Evolutionary conservation across 1,140 invertebrate species (phyloP), one percentile per base, ranked within the genome.

Genomic region (Teleogryllus occipitalis): DNA sequence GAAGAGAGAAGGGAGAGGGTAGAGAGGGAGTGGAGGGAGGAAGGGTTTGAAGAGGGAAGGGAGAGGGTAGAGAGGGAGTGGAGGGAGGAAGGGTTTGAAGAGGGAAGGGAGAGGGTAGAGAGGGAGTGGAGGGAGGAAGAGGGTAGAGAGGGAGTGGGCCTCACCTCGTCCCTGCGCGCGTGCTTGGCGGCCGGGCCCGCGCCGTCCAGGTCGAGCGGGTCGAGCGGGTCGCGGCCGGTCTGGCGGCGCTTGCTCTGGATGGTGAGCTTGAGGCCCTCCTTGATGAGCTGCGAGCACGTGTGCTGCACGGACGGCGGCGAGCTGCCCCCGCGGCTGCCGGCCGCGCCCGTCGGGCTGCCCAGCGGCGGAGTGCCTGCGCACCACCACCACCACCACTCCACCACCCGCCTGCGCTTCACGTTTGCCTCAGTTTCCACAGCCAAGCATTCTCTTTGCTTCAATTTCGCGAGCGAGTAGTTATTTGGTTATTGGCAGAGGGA

Each of bases 261-360:
- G 81, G 95, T 95, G 82, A 96, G 87, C 87, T 97, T 97, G 82
- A 98, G 89, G 82, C 90, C 90, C 86, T 93, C 96, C 88, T 97
- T 97, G 86, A 98, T 97, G 80, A 97, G 90, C 85, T 95, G 93
- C 83, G 95, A 95, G 84, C 95, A 93, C 75, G 94, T 96, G 87
- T 95, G 92, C 84, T 94, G 92, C 47, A 94, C 88, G 81, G 91
- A 92, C 73, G 90, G 91, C 77, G 90, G 91, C 6, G 82, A 82
- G 74, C 87, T 85, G 18, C 84, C 79, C 4, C 80, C 12, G 22
- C 77, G 80, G 27, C 77, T 54, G 8, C 79, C 79, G 8, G 46
- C 18, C 18, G 49, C 46, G n/a, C 75, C 27, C 10, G 65, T 77
- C 14, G 72, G 78, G 54, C 76, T 80, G 48, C 48, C 65, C n/a